Evolutionary conservation across 2,113 vertebrate species (phyloP).

Genomic region (Gallinago jamesoni): DNA sequence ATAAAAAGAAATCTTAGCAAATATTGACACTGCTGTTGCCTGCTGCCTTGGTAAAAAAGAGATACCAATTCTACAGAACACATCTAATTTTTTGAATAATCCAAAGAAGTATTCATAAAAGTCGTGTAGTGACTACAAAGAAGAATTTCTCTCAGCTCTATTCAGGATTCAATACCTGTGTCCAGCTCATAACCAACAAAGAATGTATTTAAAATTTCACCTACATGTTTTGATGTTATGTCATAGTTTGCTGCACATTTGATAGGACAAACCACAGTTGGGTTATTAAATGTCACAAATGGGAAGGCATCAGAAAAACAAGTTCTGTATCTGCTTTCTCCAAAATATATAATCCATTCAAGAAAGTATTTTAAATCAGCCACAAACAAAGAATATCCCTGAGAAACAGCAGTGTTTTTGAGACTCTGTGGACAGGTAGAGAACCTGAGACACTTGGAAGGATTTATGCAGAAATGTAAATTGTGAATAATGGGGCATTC

Average conservation of each 20-base stretch:
- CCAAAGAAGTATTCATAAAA: not conserved
- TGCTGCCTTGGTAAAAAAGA: not conserved
- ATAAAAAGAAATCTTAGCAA: not conserved
- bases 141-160: not conserved
- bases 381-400: not conserved
- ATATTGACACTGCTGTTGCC: not conserved
- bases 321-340: not conserved
- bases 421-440: not conserved
- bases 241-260: conserved; percentile 32
- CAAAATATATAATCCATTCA: not conserved
- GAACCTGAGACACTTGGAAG: not conserved
- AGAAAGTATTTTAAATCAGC: not conserved
- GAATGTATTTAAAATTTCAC: not conserved
- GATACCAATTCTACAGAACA: not conserved
- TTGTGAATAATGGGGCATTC: accelerated
- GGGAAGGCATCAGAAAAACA: not conserved
- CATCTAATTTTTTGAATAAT: not conserved
- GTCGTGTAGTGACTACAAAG: not conserved
- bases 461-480: not conserved
- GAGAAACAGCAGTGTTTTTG: not conserved
- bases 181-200: not conserved
- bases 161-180: not conserved
- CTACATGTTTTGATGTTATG: not conserved
- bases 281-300: conserved; percentile 48
- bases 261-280: not conserved